Conservation (phyloP, 2,888 invertebrate genomes). For the Emesis furor region DNA sequence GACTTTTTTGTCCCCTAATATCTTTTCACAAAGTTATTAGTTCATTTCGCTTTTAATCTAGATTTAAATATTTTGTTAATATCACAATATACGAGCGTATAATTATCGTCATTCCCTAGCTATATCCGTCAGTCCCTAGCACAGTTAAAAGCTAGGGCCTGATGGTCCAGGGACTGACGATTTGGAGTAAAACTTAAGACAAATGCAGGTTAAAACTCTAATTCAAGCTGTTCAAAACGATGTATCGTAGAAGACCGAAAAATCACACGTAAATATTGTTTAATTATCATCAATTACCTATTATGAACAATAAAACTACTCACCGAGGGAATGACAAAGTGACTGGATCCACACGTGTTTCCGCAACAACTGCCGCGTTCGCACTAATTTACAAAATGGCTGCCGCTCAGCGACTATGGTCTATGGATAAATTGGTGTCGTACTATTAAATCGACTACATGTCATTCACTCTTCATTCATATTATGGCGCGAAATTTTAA, state of each 20-base stretch:
- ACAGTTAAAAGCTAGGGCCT: background rate
- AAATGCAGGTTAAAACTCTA: background rate
- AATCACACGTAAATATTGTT: background rate
- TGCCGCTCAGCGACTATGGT: background rate
- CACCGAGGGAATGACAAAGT: constrained; percentile 8
- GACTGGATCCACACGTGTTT: constrained; percentile 1
- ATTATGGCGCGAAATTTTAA: background rate
- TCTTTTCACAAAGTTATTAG: background rate
- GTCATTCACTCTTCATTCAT: constrained; percentile 2
- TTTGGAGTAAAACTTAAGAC: background rate
- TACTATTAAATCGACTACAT: background rate
- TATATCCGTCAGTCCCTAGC: constrained; percentile 9
- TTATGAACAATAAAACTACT: background rate
- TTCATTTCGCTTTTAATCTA: background rate
- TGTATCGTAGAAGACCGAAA: background rate
- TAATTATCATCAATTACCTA: background rate
- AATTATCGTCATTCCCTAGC: background rate
- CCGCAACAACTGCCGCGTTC: background rate
- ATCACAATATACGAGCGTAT: background rate
- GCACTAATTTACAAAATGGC: constrained; percentile 2
- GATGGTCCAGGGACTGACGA: background rate
- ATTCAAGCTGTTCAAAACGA: background rate
- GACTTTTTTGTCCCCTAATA: background rate
- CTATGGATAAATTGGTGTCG: constrained; percentile 8
- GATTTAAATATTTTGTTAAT: background rate